phyloP scores from a whole-genome alignment of 1,140 invertebrate species.

The Diabrotica virgifera region DNA sequence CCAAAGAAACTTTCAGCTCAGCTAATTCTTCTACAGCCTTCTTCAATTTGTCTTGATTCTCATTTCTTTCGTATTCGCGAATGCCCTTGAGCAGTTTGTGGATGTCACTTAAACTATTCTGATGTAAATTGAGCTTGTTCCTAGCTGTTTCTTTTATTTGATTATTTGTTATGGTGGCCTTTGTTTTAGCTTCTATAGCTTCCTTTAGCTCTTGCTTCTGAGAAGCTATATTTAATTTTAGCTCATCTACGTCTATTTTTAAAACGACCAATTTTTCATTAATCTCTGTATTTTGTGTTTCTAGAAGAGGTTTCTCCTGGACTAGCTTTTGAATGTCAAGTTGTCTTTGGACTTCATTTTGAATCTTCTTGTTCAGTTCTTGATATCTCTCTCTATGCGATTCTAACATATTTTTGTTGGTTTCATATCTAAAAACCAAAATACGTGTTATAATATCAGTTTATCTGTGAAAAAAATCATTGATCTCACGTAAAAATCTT shows the following conservation, averaged over 20 bases:
- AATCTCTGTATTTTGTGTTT: slow-evolving; percentile 31
- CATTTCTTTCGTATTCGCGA: slow-evolving; percentile 27
- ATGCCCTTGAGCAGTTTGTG: slow-evolving; percentile 34
- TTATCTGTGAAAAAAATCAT: too few species aligned
- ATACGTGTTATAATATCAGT: neutral
- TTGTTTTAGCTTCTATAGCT: slow-evolving; percentile 4
- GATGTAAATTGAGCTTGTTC: slow-evolving; percentile 43
- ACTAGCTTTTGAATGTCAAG: slow-evolving; percentile 34
- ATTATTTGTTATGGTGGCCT: slow-evolving; percentile 22
- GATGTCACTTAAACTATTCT: slow-evolving; percentile 35
- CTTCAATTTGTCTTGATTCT: slow-evolving; percentile 25
- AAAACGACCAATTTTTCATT: slow-evolving; percentile 17
- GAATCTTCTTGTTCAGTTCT: slow-evolving; percentile 33
- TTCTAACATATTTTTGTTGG: slow-evolving; percentile 26
- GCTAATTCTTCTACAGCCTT: slow-evolving; percentile 22
- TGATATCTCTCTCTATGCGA: slow-evolving; percentile 34
- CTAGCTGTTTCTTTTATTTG: slow-evolving; percentile 44
- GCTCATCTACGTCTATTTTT: slow-evolving; percentile 11
- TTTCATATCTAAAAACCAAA: slow-evolving; percentile 23
- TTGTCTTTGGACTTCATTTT: slow-evolving; percentile 31
- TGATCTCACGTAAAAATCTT: too few species aligned
- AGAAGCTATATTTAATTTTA: neutral
- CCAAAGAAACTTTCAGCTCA: slow-evolving; percentile 23
- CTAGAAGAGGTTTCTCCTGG: slow-evolving; percentile 34
- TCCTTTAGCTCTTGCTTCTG: slow-evolving; percentile 22